Evolutionary conservation across 1,140 invertebrate genomes (phyloP).

Genomic region (Trichonephila inaurata): DNA sequence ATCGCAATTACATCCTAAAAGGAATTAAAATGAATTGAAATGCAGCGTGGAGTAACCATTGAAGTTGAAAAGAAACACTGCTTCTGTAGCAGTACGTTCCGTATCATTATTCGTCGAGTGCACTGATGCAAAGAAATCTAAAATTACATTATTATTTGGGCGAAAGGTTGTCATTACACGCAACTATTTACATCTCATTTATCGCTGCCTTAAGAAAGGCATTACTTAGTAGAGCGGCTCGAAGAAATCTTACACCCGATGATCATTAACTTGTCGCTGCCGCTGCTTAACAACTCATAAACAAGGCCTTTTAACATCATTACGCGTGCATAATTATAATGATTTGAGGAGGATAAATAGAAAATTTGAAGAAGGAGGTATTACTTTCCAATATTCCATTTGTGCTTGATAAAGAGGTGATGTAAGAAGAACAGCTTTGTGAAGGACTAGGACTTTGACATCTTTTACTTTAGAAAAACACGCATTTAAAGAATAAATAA

Average conservation of each 20-base stretch:
- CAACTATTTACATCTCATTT: slow-evolving; percentile 13
- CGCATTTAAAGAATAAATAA: too few relatives aligned
- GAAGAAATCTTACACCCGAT: background rate
- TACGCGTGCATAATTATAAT: slow-evolving; percentile 39
- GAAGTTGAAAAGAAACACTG: background rate
- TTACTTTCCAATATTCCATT: background rate
- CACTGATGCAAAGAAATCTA: background rate
- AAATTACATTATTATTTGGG: slow-evolving; percentile 8
- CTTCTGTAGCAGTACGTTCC: background rate
- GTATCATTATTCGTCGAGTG: background rate
- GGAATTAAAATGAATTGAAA: too few relatives aligned
- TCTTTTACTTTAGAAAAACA: too few relatives aligned
- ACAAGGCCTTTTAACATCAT: slow-evolving; percentile 49
- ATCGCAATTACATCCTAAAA: too few relatives aligned
- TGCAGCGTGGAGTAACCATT: background rate
- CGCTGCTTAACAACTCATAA: slow-evolving; percentile 47
- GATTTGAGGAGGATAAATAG: background rate
- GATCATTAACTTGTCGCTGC: slow-evolving; percentile 43
- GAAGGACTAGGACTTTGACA: too few relatives aligned
- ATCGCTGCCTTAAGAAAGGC: background rate
- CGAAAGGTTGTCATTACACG: slow-evolving; percentile 12
- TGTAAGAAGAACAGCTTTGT: too few relatives aligned
- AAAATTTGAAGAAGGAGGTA: background rate
- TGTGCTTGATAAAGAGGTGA: too few relatives aligned
- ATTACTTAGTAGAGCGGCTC: background rate